Evolutionary conservation across 64 coral and sea anemone species (phyloP).

Genomic region (Montipora sp.): DNA sequence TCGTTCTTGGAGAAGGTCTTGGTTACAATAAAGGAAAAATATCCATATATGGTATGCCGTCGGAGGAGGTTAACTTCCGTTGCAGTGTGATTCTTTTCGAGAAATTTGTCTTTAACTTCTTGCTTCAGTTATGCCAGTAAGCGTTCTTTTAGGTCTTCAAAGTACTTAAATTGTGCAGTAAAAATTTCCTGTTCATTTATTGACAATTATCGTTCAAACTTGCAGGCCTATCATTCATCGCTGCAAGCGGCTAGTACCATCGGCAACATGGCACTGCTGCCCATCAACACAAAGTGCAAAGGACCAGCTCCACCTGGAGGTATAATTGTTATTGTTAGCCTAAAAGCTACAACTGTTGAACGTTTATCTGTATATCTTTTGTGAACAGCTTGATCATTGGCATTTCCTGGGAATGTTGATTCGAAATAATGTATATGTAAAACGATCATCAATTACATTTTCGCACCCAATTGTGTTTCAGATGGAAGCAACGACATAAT

Average conservation of each 20-base stretch:
- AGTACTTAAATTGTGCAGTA: not conserved
- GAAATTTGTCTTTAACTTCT: conserved; percentile 56
- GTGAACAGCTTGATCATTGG: not conserved
- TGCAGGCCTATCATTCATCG: conserved; percentile 97
- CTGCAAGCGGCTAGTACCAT: conserved; percentile 77
- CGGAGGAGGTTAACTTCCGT: conserved; percentile 71
- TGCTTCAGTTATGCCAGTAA: conserved; percentile 92
- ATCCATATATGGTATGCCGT: conserved; percentile 42
- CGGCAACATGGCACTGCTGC: conserved; percentile 98
- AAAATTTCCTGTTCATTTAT: not conserved
- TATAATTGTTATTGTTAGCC: not conserved
- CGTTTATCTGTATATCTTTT: not conserved
- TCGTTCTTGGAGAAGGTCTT: not conserved
- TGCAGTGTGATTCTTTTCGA: not conserved
- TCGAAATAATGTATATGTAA: not conserved
- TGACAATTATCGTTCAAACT: conserved; percentile 21
- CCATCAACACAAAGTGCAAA: conserved; percentile 95
- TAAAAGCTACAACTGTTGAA: not conserved
- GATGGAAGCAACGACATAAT: conserved; percentile 91
- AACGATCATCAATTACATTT: no score
- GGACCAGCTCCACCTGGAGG: conserved; percentile 95
- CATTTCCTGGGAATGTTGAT: not conserved
- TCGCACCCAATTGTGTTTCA: conserved; percentile 9
- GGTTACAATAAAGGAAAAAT: not conserved
- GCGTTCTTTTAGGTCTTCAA: conserved; percentile 3